These are phyloP conservation scores for Echinarachnius parma DNA, from an alignment of 53 echinoderm and acorn worm species.

Conservation along the genomic window DNA sequence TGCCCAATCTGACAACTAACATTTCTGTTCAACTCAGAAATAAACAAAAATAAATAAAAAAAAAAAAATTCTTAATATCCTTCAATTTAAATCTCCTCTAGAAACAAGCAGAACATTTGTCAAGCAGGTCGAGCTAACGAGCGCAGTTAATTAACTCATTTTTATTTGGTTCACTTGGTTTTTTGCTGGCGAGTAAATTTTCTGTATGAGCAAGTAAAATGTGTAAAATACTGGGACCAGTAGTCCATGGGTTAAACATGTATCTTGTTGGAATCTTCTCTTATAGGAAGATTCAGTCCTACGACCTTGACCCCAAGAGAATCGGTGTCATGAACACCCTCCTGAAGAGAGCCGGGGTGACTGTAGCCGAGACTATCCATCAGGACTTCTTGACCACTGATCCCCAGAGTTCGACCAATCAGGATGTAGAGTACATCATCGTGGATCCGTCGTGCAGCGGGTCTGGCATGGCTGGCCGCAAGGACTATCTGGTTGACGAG, in stretches of 20 bases:
- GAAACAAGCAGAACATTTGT: no score
- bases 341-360: slow-evolving; percentile 56
- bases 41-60: no score
- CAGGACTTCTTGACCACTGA: slow-evolving; percentile 72
- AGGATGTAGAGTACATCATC: slow-evolving; percentile 65
- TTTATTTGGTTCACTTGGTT: no score
- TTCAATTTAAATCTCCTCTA: no score
- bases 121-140: no score
- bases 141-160: no score
- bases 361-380: slow-evolving; percentile 48
- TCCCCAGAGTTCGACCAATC: slow-evolving; percentile 49
- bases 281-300: slow-evolving; percentile 78
- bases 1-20: no score
- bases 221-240: no score
- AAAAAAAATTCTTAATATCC: no score
- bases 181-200: not conserved
- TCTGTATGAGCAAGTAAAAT: not conserved
- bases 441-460: slow-evolving; percentile 94
- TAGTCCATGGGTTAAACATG: no score
- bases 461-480: slow-evolving; percentile 76
- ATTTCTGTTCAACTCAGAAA: no score
- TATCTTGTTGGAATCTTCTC: no score
- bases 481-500: slow-evolving; percentile 67
- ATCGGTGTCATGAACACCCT: slow-evolving; percentile 43
- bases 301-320: slow-evolving; percentile 67